These are phyloP conservation scores for Corydoras sp. DNA, from an alignment of 2,113 vertebrate species.

Conservation along the genomic window DNA sequence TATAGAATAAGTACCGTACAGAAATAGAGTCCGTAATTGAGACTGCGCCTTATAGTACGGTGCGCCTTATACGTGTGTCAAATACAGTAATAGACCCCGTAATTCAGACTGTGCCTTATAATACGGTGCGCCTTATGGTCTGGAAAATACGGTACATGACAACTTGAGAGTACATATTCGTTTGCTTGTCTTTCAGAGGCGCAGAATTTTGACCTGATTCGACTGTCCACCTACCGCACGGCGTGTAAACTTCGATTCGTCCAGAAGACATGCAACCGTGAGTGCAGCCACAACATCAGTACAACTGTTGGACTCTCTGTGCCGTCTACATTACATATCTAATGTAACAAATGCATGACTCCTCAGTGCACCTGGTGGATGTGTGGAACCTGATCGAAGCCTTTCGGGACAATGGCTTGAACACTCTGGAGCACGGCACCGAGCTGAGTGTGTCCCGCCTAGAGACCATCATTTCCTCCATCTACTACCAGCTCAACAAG, in stretches of 20 bases:
- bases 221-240: constrained; percentile 88
- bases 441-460: constrained; percentile 93
- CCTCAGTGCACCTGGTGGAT: constrained; percentile 91
- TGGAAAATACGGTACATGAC: background rate
- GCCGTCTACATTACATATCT: too few relatives aligned
- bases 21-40: too few relatives aligned
- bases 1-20: too few relatives aligned
- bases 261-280: constrained; percentile 91
- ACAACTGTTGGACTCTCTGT: too few relatives aligned
- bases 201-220: constrained; percentile 87
- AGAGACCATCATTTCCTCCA: constrained; percentile 93
- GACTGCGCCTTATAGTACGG: too few relatives aligned
- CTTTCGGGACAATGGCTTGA: constrained; percentile 94
- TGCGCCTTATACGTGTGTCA: too few relatives aligned
- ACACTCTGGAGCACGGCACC: constrained; percentile 81
- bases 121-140: too few relatives aligned
- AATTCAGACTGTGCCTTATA: too few relatives aligned
- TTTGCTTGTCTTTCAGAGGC: constrained; percentile 62
- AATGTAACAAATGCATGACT: background rate
- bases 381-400: constrained; percentile 99
- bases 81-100: too few relatives aligned
- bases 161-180: background rate
- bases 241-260: constrained; percentile 93
- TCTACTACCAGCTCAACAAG: constrained; percentile 97
- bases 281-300: constrained; percentile 54